These are phyloP conservation scores for Cryptophagus acutangulus DNA, from an alignment of 2,888 invertebrate species.

Conservation along the genomic window DNA sequence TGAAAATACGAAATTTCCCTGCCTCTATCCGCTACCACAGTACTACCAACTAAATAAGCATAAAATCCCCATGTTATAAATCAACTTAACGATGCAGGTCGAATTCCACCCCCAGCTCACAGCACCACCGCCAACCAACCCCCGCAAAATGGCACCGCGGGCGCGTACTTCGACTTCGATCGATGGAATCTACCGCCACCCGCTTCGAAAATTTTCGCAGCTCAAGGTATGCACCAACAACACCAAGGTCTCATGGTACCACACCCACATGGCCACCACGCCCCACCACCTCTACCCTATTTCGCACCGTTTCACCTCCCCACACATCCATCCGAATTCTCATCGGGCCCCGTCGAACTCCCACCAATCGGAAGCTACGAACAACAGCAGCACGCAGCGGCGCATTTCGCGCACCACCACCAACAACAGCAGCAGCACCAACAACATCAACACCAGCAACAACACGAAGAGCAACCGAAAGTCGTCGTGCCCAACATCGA, in stretches of 20 bases:
- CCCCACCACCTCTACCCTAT: slow-evolving; percentile 63
- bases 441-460: slow-evolving; percentile 35
- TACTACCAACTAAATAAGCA: too few species aligned
- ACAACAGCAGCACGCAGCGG: slow-evolving; percentile 47
- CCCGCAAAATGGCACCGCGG: slow-evolving; percentile 38
- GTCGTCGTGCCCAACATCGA: slow-evolving; percentile 86
- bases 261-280: slow-evolving; percentile 58
- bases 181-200: slow-evolving; percentile 73
- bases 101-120: slow-evolving; percentile 70
- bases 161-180: slow-evolving; percentile 76
- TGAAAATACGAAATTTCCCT: too few species aligned
- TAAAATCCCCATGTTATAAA: too few species aligned
- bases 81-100: too few species aligned
- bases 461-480: slow-evolving; percentile 68
- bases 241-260: slow-evolving; percentile 59
- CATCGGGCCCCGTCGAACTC: slow-evolving; percentile 62
- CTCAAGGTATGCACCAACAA: slow-evolving; percentile 46
- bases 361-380: slow-evolving; percentile 57
- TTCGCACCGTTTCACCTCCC: slow-evolving; percentile 72
- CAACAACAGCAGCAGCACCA: slow-evolving; percentile 26
- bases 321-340: slow-evolving; percentile 47
- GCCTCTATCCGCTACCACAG: too few species aligned
- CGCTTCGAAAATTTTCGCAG: slow-evolving; percentile 64
- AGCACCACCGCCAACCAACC: slow-evolving; percentile 51
- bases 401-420: slow-evolving; percentile 22